Evolutionary conservation across 2,113 vertebrate genomes (phyloP), one percentile per base, ranked within the genome.

Genomic region (Muntiacus muntjak): DNA sequence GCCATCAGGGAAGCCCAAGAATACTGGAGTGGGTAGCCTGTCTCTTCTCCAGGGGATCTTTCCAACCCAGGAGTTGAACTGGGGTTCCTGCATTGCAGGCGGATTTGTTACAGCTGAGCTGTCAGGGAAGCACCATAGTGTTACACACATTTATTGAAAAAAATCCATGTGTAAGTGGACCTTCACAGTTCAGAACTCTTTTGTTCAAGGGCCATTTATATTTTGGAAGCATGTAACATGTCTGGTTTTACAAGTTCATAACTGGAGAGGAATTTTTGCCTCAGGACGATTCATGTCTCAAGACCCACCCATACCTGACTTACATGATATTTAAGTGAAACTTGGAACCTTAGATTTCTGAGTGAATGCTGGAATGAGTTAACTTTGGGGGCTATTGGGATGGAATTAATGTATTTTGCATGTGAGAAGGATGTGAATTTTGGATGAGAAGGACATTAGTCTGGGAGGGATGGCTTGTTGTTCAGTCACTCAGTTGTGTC

Each of bases 91-190:
- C n/a, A 40, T 23, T 74, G n/a, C 67, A 40, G n/a, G n/a, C 1
- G 0, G 19, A 74, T 74, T 23, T 0, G 0, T 74, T 74, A 23
- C 67, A 74, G n/a, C n/a, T 40, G n/a, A 74, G n/a, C 19, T 74
- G 6, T 40, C 67, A 74, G 19, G n/a, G 67, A 74, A 40, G 67
- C 67, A 40, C 67, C 10, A 40, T 74, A 23, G n/a, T 74, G 67
- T 74, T 40, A 74, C n/a, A 74, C 19, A 3, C 23, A 71, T 40
- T 23, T 71, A 74, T 40, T 74, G 67, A 13, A 40, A 40, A 74
- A 74, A 74, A 40, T 6, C 10, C n/a, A 74, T 40, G n/a, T 74
- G n/a, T 71, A 36, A 71, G n/a, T 36, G 67, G n/a, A 74, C 67
- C 67, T 40, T 74, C n/a, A 40, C n/a, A 74, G 67, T 40, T 40